A percentile compares a stretch with the other conserved stretches of the same genome.
Conservation (phyloP, 2,888 invertebrate genomes). For the Timandra comae region DNA sequence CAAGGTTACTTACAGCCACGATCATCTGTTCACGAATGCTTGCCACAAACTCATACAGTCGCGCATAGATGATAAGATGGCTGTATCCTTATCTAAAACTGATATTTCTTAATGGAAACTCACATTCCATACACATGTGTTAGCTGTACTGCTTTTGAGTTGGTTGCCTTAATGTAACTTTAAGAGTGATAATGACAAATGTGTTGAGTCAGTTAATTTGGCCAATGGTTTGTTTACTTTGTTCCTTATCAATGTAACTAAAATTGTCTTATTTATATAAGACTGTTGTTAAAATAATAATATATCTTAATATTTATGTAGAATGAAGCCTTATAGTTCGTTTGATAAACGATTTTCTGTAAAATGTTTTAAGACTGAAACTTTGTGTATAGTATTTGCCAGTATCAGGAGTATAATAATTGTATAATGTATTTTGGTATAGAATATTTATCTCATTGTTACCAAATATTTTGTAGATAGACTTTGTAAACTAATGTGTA, state of each 20-base stretch:
- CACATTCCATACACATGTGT: constrained; percentile 73
- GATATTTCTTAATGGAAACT: constrained; percentile 67
- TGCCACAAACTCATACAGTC: constrained; percentile 69
- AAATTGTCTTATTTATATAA: constrained; percentile 42
- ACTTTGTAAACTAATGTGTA: constrained; percentile 44
- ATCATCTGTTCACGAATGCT: constrained; percentile 68
- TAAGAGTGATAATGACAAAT: constrained; percentile 51
- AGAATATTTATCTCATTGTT: constrained; percentile 71
- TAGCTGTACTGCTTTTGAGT: constrained; percentile 54
- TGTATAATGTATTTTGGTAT: constrained; percentile 67
- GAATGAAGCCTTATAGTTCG: constrained; percentile 41
- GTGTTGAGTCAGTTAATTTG: constrained; percentile 43
- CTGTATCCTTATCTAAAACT: constrained; percentile 54
- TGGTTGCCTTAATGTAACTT: constrained; percentile 59
- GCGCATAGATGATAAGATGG: constrained; percentile 67
- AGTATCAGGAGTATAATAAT: constrained; percentile 53
- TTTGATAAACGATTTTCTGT: constrained; percentile 32
- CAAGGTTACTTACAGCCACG: constrained; percentile 74
- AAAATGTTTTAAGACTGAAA: constrained; percentile 65
- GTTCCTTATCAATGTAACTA: constrained; percentile 50
- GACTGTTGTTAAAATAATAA: constrained; percentile 48
- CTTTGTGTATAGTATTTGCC: constrained; percentile 53
- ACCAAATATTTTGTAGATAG: constrained; percentile 74
- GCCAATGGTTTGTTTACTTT: constrained; percentile 40
- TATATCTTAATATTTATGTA: constrained; percentile 44